Conservation (phyloP, 1,140 invertebrate genomes). For the Nixonia krombeini region DNA sequence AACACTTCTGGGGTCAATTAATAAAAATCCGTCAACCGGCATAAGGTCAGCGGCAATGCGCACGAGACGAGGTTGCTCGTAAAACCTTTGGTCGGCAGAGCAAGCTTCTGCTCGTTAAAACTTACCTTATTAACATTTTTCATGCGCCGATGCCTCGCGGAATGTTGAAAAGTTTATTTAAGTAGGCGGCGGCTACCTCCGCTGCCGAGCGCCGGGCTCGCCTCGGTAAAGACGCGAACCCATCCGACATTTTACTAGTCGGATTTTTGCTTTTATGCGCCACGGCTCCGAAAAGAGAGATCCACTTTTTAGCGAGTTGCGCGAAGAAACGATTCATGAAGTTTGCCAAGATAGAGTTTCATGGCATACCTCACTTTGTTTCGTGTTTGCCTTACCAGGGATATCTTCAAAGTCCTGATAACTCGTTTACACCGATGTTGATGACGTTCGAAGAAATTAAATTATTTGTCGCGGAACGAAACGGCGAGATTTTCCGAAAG, state of each 20-base stretch:
- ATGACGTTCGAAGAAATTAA: conserved; percentile 13
- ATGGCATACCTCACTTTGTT: conserved; percentile 6
- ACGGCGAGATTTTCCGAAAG: conserved; percentile 2
- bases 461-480: conserved; percentile 16
- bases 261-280: conserved; percentile 43
- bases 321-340: conserved; percentile 47
- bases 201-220: conserved; percentile 13
- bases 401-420: conserved; percentile 24
- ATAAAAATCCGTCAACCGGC: conserved; percentile 45
- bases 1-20: conserved; percentile 31
- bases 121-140: conserved; percentile 70
- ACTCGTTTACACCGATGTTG: conserved; percentile 17
- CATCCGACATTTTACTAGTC: conserved; percentile 43
- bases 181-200: conserved; percentile 45
- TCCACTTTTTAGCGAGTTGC: conserved; percentile 29
- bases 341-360: conserved; percentile 31
- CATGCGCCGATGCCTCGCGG: conserved; percentile 62
- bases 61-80: conserved; percentile 1
- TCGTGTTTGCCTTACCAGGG: conserved; percentile 28
- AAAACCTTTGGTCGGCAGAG: conserved; percentile 22
- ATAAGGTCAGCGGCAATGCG: conserved; percentile 25
- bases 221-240: conserved; percentile 32
- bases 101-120: conserved; percentile 63
- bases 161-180: conserved; percentile 62
- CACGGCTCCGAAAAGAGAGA: conserved; percentile 28